phyloP scores from a whole-genome alignment of 2,797 vertebrate genomes.

The Falco biarmicus region DNA sequence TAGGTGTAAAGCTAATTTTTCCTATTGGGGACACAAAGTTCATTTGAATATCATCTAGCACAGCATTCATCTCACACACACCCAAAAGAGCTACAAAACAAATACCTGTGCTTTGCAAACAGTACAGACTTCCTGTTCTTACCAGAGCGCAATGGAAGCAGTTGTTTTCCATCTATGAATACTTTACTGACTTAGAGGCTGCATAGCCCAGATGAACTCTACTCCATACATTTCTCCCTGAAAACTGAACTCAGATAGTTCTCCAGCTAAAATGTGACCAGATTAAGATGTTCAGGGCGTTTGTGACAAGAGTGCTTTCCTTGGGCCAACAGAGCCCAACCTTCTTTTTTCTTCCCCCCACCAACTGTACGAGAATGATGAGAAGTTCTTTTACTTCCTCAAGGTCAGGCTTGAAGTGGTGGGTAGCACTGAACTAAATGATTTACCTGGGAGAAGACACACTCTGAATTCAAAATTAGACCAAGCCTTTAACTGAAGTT shows the following conservation, averaged over 20 bases:
- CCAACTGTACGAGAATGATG: background rate
- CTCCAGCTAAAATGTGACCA: conserved; percentile 12
- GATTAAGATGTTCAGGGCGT: background rate
- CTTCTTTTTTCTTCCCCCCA: background rate
- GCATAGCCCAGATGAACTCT: conserved; percentile 39
- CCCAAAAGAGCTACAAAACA: background rate
- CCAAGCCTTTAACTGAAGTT: background rate
- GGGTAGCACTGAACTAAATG: background rate
- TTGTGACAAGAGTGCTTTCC: background rate
- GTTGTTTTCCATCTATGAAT: conserved; percentile 11
- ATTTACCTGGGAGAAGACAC: background rate
- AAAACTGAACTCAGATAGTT: conserved; percentile 34
- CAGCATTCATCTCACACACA: background rate
- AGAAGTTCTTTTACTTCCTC: conserved; percentile 12
- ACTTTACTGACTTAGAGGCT: conserved; percentile 22
- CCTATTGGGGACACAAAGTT: background rate
- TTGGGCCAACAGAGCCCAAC: background rate
- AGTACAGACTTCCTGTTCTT: background rate
- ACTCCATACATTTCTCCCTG: conserved; percentile 29
- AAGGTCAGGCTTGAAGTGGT: conserved; percentile 34
- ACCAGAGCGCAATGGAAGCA: background rate
- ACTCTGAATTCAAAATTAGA: conserved; percentile 9
- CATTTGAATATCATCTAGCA: background rate
- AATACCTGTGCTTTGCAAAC: conserved; percentile 4
- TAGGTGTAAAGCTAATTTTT: background rate